These are phyloP conservation scores for Raillietiella orientalis DNA, from an alignment of 2,888 invertebrate genomes.

Conservation along the genomic window DNA sequence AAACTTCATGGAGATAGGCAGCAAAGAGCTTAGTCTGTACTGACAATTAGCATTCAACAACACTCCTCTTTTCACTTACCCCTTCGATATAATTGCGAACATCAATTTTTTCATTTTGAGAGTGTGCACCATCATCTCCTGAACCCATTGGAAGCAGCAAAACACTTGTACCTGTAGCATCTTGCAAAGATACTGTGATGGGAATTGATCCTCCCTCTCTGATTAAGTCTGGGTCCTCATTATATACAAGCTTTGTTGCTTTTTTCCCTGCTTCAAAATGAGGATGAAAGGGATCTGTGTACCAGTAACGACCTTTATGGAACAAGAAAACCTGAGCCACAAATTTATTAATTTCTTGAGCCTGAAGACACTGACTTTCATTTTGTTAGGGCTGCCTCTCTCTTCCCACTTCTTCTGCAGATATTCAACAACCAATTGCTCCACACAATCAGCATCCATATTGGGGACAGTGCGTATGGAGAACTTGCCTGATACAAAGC, in stretches of 20 bases:
- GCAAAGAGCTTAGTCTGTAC: slow-evolving; percentile 67
- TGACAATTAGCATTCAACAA: slow-evolving; percentile 9
- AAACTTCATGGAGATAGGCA: slow-evolving; percentile 53
- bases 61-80: slow-evolving; percentile 20
- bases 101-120: slow-evolving; percentile 91
- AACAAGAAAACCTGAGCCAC: slow-evolving; percentile 13
- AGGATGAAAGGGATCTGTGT: slow-evolving; percentile 62
- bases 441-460: slow-evolving; percentile 53
- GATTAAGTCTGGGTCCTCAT: slow-evolving; percentile 67
- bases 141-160: slow-evolving; percentile 78
- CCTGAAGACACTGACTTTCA: slow-evolving; percentile 21
- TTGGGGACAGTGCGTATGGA: slow-evolving; percentile 87
- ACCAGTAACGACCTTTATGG: slow-evolving; percentile 67
- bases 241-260: slow-evolving; percentile 53
- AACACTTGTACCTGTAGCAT: slow-evolving; percentile 72
- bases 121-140: slow-evolving; percentile 91
- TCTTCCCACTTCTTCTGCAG: slow-evolving; percentile 40
- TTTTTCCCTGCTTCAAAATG: slow-evolving; percentile 63
- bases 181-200: slow-evolving; percentile 58
- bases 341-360: slow-evolving; percentile 5
- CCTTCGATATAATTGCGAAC: slow-evolving; percentile 73
- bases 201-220: slow-evolving; percentile 96
- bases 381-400: slow-evolving; percentile 49
- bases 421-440: slow-evolving; percentile 38
- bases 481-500: slow-evolving; percentile 82